Evolutionary conservation across 53 echinoderm and acorn worm genomes (phyloP), one percentile per base, ranked within the genome.

Genomic region (Actinopyga echinites): DNA sequence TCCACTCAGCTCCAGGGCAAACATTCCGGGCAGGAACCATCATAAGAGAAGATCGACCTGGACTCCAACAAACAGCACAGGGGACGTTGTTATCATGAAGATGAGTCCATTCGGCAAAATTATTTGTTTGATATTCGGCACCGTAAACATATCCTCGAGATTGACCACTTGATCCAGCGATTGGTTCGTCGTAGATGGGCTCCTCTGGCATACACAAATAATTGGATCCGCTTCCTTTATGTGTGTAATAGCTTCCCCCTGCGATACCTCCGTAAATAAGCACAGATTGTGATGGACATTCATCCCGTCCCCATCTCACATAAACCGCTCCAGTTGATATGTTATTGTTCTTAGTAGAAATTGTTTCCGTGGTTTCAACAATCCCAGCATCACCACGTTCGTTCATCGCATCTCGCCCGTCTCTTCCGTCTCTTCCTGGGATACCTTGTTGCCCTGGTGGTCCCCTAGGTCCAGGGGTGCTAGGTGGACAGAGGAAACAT

Each of bases 11-110:
- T 5, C 34, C 42, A 35, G 89, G 89, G 80, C 89, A 89, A 8
- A 28, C 32, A 36, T 85, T 89, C 36, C 85, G 55, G 15, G 86
- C 90, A 55, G 90, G 90, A 26, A 90, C 40, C 86, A 90, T 86
- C 15, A 90, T 32, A 3, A 37, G 38, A 11, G 45, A 30, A 2
- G 57, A 34, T 37, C 82, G 82, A 20, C 64, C 0, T 6, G 55
- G 40, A 5, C 77, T 86, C 26, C 42, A 19, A 36, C 90, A 90
- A 9, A 90, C 83, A 26, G 86, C 86, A 56, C 86, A 90, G 1
- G 82, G 66, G 5, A 66, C 79, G 24, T 79, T 56, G 20, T 55
- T 57, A 32, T 86, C 26, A 29, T 86, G 65, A 61, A 86, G 68
- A 11, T 43, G 59, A 20, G 8, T 34, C 8, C 25, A 86, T 7